Conservation (phyloP, 2,113 vertebrate genomes). For the Lophotis ruficrista region DNA sequence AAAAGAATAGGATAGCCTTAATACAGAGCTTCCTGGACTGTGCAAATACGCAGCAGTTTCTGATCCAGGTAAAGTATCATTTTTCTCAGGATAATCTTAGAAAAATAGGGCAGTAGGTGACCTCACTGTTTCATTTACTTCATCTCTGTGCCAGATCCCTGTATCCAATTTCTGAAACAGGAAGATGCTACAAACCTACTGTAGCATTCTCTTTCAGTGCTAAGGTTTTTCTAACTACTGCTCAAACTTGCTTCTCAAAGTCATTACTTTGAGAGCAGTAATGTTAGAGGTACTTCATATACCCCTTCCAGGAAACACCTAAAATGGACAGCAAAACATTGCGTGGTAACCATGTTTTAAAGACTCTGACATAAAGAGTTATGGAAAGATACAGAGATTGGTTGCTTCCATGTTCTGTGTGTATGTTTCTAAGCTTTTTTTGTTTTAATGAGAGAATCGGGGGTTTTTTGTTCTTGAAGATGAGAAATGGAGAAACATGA, state of each 20-base stretch:
- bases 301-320: background rate
- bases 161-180: background rate
- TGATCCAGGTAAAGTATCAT: background rate
- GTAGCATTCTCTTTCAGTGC: background rate
- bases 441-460: too few species aligned
- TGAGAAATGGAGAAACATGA: background rate
- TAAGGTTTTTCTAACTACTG: background rate
- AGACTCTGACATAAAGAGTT: background rate
- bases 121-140: background rate
- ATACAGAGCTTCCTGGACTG: background rate
- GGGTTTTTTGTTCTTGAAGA: background rate
- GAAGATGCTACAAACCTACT: background rate
- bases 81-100: background rate
- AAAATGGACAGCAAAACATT: background rate
- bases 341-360: background rate
- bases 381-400: background rate
- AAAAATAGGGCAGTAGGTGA: background rate
- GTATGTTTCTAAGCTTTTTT: background rate
- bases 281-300: background rate
- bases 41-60: background rate
- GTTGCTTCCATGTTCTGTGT: background rate
- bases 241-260: background rate
- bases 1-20: background rate
- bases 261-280: background rate
- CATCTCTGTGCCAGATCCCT: background rate